These are phyloP conservation scores for Teleogryllus occipitalis DNA, from an alignment of 1,140 invertebrate species.

Conservation along the genomic window DNA sequence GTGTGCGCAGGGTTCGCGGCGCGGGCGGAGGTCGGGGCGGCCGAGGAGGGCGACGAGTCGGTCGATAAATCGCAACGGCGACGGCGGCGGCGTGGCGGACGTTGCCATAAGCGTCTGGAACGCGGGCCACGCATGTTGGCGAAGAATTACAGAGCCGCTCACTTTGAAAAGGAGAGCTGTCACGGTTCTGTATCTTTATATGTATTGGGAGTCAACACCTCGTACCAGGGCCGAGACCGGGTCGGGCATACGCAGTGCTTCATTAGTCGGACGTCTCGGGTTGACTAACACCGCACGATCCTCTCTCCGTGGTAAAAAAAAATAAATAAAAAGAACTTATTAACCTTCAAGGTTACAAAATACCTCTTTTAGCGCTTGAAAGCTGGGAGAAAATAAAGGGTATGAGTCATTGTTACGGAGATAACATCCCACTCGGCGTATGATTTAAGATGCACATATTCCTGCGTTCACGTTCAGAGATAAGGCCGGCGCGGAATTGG, in stretches of 20 bases:
- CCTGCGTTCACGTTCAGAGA: neutral
- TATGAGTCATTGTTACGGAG: neutral
- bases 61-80: neutral
- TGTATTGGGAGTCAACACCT: neutral
- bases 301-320: neutral
- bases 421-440: neutral
- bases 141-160: neutral
- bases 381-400: neutral
- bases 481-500: neutral
- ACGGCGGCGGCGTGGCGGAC: too few relatives aligned
- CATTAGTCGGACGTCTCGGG: neutral
- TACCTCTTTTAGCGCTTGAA: neutral
- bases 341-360: neutral
- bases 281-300: neutral
- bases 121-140: neutral
- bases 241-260: neutral
- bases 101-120: neutral
- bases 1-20: too few relatives aligned
- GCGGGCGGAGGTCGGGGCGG: too few relatives aligned
- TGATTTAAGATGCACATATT: conserved; percentile 1
- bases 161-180: conserved; percentile 4
- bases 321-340: neutral
- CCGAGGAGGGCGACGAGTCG: neutral
- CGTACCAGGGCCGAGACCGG: too few relatives aligned
- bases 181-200: neutral